phyloP scores from a whole-genome alignment of 2,888 invertebrate species.

The Caenorhabditis zanzibari region DNA sequence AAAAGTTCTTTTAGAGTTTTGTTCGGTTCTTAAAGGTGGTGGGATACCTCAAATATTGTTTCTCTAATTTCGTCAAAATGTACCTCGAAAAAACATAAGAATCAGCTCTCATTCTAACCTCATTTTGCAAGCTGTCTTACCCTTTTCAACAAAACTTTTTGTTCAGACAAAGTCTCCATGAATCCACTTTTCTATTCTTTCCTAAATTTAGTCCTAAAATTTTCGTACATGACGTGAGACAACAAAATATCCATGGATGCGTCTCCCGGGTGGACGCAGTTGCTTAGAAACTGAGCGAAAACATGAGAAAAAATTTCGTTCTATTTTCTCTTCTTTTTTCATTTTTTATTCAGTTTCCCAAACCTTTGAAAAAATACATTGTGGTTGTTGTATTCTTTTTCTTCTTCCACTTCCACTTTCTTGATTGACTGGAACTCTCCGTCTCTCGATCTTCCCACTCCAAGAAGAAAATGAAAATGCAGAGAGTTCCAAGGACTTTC shows the following conservation, averaged over 20 bases:
- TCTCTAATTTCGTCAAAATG: too few relatives aligned
- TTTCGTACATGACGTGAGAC: not conserved
- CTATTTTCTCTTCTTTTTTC: conserved; percentile 6
- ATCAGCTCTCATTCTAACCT: too few relatives aligned
- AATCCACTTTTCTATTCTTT: too few relatives aligned
- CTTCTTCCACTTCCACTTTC: conserved; percentile 25
- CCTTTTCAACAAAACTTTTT: too few relatives aligned
- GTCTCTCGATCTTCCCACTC: conserved; percentile 26
- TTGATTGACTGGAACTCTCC: conserved; percentile 36
- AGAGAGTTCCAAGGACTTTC: conserved; percentile 2
- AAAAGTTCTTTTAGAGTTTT: too few relatives aligned
- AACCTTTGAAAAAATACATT: not conserved
- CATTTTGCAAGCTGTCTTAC: too few relatives aligned
- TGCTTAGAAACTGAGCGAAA: not conserved
- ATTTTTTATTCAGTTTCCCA: not conserved
- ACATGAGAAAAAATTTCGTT: not conserved
- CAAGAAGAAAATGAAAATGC: conserved; percentile 13
- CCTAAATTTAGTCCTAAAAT: too few relatives aligned
- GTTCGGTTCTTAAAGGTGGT: too few relatives aligned
- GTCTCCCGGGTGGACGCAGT: not conserved
- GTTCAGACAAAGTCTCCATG: too few relatives aligned
- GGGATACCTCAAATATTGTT: too few relatives aligned
- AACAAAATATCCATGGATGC: not conserved
- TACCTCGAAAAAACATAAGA: too few relatives aligned
- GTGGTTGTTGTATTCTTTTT: conserved; percentile 17